Conservation (phyloP, 2,888 invertebrate genomes). For the Calephelis perditalis region DNA sequence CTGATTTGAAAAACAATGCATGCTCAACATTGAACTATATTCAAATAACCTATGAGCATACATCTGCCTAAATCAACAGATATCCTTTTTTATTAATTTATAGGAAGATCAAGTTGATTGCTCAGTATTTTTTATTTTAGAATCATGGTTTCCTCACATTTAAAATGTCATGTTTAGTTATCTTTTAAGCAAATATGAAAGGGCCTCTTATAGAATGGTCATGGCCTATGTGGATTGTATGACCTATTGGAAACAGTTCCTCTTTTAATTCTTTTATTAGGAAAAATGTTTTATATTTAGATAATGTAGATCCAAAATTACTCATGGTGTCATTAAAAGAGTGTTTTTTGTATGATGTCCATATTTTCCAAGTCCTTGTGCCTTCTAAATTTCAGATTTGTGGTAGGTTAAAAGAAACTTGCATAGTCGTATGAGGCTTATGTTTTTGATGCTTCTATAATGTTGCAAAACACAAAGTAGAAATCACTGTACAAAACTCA, state of each 20-base stretch:
- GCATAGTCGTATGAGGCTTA: not conserved
- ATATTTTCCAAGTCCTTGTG: constrained; percentile 34
- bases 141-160: too few relatives aligned
- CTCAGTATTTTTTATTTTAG: too few relatives aligned
- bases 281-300: constrained; percentile 4
- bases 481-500: constrained; percentile 21
- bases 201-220: not conserved
- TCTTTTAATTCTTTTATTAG: constrained; percentile 7
- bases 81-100: too few relatives aligned
- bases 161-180: too few relatives aligned
- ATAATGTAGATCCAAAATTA: constrained; percentile 5
- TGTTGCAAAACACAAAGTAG: constrained; percentile 12
- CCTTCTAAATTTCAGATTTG: constrained; percentile 34
- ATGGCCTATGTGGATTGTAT: constrained; percentile 7
- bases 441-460: constrained; percentile 12
- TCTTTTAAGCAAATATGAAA: not conserved
- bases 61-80: too few relatives aligned
- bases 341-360: constrained; percentile 20
- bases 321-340: constrained; percentile 17
- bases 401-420: constrained; percentile 24
- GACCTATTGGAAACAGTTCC: constrained; percentile 6
- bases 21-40: too few relatives aligned
- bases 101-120: too few relatives aligned
- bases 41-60: too few relatives aligned
- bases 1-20: too few relatives aligned